phyloP scores from a whole-genome alignment of 1,140 invertebrate species.

The Bombus waltoni region DNA sequence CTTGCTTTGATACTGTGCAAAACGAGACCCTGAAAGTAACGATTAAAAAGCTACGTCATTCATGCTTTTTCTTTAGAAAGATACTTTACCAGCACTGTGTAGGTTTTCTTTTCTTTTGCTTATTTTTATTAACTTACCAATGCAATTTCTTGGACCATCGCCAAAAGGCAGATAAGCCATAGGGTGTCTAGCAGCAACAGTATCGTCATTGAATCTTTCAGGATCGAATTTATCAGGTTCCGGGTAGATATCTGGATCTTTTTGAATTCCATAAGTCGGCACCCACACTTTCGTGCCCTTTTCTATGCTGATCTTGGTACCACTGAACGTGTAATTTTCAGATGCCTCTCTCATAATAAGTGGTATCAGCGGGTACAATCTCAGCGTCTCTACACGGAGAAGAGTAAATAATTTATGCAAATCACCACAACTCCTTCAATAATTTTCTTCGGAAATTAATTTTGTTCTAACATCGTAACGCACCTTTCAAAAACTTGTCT shows the following conservation, averaged over 20 bases:
- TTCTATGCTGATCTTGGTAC: conserved; percentile 2
- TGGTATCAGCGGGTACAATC: conserved; percentile 21
- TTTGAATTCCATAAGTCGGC: conserved; percentile 13
- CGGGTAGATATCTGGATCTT: conserved; percentile 14
- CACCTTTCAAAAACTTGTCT: conserved; percentile 73
- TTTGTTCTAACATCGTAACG: background rate
- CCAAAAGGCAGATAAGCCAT: conserved; percentile 46
- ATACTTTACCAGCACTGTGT: too few species aligned
- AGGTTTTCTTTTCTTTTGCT: too few species aligned
- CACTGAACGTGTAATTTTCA: conserved; percentile 31
- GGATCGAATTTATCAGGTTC: conserved; percentile 45
- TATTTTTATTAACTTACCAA: conserved; percentile 10
- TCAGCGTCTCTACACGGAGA: conserved; percentile 11
- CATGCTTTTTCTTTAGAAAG: too few species aligned
- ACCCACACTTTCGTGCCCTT: background rate
- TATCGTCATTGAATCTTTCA: conserved; percentile 34
- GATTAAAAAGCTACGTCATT: background rate
- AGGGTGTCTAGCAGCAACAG: background rate
- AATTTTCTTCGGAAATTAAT: background rate
- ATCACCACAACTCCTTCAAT: background rate
- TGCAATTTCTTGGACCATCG: conserved; percentile 46
- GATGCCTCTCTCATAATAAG: background rate
- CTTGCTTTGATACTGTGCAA: conserved; percentile 70
- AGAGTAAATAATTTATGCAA: background rate
- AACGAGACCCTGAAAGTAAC: conserved; percentile 66